phyloP scores from a whole-genome alignment of 1,140 invertebrate species.

The Calephelis virginiensis region DNA sequence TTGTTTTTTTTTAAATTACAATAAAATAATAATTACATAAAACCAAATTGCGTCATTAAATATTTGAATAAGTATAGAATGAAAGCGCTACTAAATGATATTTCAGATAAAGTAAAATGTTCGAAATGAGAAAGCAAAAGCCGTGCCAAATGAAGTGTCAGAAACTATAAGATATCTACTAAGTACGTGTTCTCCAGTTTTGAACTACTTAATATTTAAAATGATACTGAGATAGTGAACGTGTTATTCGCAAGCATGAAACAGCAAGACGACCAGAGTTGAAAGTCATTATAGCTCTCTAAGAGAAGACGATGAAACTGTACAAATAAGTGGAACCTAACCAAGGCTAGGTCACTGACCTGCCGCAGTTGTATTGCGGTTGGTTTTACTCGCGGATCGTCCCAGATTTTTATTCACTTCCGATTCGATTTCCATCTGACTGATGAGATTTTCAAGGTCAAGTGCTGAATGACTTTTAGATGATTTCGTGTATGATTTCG shows the following conservation, averaged over 20 bases:
- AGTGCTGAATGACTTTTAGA: constrained; percentile 52
- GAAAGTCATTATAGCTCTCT: constrained; percentile 14
- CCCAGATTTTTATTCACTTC: constrained; percentile 69
- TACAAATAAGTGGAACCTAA: constrained; percentile 28
- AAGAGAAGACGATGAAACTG: constrained; percentile 21
- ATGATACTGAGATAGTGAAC: constrained; percentile 5
- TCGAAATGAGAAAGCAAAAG: too few relatives aligned
- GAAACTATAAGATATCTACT: too few relatives aligned
- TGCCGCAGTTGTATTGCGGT: constrained; percentile 42
- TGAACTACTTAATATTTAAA: background rate
- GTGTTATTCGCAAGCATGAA: constrained; percentile 16
- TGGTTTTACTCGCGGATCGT: constrained; percentile 61
- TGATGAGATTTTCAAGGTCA: constrained; percentile 61
- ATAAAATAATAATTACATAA: too few relatives aligned
- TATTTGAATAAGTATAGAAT: too few relatives aligned
- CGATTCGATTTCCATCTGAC: constrained; percentile 65
- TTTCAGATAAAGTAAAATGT: too few relatives aligned
- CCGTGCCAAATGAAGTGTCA: too few relatives aligned
- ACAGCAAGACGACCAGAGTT: constrained; percentile 18
- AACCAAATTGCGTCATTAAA: too few relatives aligned
- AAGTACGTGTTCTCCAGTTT: too few relatives aligned
- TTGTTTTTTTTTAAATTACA: too few relatives aligned
- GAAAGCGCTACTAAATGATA: too few relatives aligned
- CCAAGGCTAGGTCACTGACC: constrained; percentile 66
- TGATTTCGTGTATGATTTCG: constrained; percentile 31